phyloP scores from a whole-genome alignment of 1,140 invertebrate genomes.

The Apocrypta bakeri region DNA sequence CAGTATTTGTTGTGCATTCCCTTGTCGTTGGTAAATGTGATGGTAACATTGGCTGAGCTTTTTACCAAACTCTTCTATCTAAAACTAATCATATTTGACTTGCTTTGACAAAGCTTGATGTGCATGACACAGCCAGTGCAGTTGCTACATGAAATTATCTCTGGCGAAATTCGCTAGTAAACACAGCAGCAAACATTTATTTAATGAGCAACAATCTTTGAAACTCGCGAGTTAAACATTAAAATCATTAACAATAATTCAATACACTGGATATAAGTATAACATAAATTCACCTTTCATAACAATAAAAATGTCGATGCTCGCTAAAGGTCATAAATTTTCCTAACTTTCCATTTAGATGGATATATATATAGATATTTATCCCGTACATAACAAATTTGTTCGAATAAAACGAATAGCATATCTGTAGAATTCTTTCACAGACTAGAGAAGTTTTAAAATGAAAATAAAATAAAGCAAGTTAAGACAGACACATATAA shows the following conservation, averaged over 20 bases:
- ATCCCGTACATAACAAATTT: conserved; percentile 12
- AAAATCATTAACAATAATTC: conserved; percentile 33
- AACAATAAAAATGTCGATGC: conserved; percentile 23
- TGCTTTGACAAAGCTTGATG: background rate
- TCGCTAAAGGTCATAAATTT: conserved; percentile 16
- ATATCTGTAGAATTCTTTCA: conserved; percentile 31
- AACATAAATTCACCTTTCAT: conserved; percentile 24
- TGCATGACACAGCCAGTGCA: conserved; percentile 7
- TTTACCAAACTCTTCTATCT: conserved; percentile 24
- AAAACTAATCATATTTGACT: conserved; percentile 20
- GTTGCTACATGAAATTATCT: conserved; percentile 9
- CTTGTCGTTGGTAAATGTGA: background rate
- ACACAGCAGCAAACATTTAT: conserved; percentile 18
- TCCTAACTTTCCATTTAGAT: background rate
- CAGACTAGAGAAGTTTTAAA: conserved; percentile 36
- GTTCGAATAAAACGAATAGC: background rate
- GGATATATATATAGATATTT: conserved; percentile 19
- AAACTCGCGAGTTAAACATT: conserved; percentile 18
- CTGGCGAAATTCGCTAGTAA: conserved; percentile 17
- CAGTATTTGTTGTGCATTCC: conserved; percentile 4
- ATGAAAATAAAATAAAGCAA: conserved; percentile 33
- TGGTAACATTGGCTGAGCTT: conserved; percentile 26
- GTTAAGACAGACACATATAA: conserved; percentile 28
- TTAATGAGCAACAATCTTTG: conserved; percentile 35
- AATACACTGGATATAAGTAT: background rate